A percentile compares a stretch with the other conserved stretches of the same genome.
Evolutionary conservation across 1,140 invertebrate species (phyloP).

Genomic region (Drosophila ogumai): DNA sequence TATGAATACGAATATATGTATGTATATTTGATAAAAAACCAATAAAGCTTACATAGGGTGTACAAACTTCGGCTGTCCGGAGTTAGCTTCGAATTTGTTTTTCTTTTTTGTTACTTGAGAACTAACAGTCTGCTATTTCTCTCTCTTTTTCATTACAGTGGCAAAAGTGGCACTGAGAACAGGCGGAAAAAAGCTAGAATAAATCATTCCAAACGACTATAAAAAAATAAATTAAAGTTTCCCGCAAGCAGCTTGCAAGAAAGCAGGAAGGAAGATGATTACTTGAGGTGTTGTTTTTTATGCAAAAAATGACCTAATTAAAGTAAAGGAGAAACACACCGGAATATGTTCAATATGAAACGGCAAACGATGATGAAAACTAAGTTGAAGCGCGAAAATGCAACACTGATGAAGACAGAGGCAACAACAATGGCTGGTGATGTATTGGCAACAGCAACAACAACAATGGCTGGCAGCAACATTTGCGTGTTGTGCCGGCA

Average conservation of each 20-base stretch:
- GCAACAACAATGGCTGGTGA: conserved; percentile 9
- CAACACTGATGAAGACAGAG: conserved; percentile 10
- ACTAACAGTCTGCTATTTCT: conserved; percentile 26
- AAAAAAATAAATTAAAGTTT: conserved; percentile 23
- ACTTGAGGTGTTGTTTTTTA: conserved; percentile 24
- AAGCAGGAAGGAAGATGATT: conserved; percentile 54
- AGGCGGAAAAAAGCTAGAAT: conserved; percentile 23
- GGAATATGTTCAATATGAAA: conserved; percentile 43
- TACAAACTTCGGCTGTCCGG: not conserved
- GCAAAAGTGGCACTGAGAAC: conserved; percentile 17
- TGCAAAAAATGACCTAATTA: conserved; percentile 5
- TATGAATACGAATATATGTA: too few species aligned
- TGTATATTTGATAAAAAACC: too few species aligned
- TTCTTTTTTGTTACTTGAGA: conserved; percentile 13
- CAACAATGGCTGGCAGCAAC: conserved; percentile 32
- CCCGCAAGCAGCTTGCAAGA: not conserved
- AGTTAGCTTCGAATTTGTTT: not conserved
- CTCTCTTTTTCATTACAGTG: conserved; percentile 55
- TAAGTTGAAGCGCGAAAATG: conserved; percentile 19
- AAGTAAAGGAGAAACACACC: conserved; percentile 16
- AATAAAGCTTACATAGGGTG: not conserved
- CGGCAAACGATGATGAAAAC: conserved; percentile 22
- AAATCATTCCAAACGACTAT: conserved; percentile 63
- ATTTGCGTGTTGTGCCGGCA: conserved; percentile 67
- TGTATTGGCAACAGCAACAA: conserved; percentile 20